Percentiles rank a stretch among this genome's conserved stretches.
Evolutionary conservation across 2,888 invertebrate genomes (phyloP).

Genomic region (Aethes cnicana): DNA sequence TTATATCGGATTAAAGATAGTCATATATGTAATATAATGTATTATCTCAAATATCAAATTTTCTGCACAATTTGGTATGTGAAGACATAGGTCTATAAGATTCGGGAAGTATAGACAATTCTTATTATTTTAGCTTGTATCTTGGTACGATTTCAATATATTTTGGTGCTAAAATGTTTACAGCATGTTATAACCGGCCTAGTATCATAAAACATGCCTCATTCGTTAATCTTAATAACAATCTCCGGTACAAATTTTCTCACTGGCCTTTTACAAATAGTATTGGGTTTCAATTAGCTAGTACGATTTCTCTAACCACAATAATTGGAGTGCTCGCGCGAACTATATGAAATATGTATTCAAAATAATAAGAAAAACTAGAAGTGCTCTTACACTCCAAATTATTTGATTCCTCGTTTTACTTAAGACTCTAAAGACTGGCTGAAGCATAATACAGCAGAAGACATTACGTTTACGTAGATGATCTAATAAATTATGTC

Average conservation of each 20-base stretch:
- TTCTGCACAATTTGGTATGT: no score
- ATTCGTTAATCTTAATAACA: conserved; percentile 72
- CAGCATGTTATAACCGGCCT: conserved; percentile 45
- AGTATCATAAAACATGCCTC: conserved; percentile 42
- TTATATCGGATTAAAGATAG: no score
- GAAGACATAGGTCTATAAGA: no score
- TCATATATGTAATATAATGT: no score
- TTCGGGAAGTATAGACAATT: no score
- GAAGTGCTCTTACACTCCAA: conserved; percentile 14
- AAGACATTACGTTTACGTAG: no score
- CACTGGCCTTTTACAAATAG: conserved; percentile 61
- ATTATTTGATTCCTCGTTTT: no score
- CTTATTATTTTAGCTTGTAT: no score
- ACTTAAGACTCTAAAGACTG: neutral
- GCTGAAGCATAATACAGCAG: no score
- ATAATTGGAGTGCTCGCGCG: conserved; percentile 52
- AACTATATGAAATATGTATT: conserved; percentile 30
- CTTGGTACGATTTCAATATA: no score
- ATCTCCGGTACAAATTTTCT: conserved; percentile 67
- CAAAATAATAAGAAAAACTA: conserved; percentile 25
- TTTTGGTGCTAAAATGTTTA: conserved; percentile 18
- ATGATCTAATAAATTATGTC: no score
- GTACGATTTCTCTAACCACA: conserved; percentile 48
- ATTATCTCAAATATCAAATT: no score
- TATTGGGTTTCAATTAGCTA: conserved; percentile 67